Conservation (phyloP, 2,113 vertebrate genomes). For the Toxotes chatareus region DNA sequence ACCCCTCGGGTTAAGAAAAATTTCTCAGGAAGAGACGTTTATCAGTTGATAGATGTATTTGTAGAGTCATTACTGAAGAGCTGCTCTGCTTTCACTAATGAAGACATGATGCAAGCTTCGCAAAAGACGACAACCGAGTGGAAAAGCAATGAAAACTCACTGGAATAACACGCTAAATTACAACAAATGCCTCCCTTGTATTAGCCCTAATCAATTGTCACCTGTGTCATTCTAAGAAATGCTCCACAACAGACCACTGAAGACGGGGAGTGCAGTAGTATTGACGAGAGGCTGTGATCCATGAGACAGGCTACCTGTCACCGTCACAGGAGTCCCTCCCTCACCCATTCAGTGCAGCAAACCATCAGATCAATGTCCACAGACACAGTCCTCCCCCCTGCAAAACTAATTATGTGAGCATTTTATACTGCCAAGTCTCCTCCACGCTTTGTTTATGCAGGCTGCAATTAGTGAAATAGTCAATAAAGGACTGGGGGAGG, state of each 20-base stretch:
- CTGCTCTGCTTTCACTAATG: slow-evolving; percentile 23
- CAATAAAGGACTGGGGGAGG: slow-evolving; percentile 88
- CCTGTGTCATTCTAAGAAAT: slow-evolving; percentile 67
- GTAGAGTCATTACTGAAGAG: not conserved
- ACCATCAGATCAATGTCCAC: slow-evolving; percentile 82
- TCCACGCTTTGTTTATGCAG: slow-evolving; percentile 84
- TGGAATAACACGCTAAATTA: slow-evolving; percentile 53
- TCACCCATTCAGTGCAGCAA: slow-evolving; percentile 68
- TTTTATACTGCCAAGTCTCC: slow-evolving; percentile 76
- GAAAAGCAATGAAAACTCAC: slow-evolving; percentile 20
- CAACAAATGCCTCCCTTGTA: slow-evolving; percentile 64
- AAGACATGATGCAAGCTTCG: slow-evolving; percentile 25
- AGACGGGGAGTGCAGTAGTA: slow-evolving; percentile 58
- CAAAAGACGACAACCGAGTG: slow-evolving; percentile 32
- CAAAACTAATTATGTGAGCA: slow-evolving; percentile 86
- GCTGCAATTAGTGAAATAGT: slow-evolving; percentile 88
- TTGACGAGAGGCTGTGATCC: slow-evolving; percentile 81
- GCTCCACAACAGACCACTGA: slow-evolving; percentile 57
- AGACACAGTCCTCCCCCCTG: slow-evolving; percentile 59
- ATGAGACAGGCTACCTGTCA: slow-evolving; percentile 81
- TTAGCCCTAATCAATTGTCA: slow-evolving; percentile 75
- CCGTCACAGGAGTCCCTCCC: slow-evolving; percentile 63
- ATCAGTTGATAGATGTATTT: slow-evolving; percentile 3
- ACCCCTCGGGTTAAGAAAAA: not conserved
- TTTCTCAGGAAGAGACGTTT: not conserved